Base-by-base conservation (phyloP, 92 coral and sea anemone species). In the Zoanthus sansibaricus region DNA sequence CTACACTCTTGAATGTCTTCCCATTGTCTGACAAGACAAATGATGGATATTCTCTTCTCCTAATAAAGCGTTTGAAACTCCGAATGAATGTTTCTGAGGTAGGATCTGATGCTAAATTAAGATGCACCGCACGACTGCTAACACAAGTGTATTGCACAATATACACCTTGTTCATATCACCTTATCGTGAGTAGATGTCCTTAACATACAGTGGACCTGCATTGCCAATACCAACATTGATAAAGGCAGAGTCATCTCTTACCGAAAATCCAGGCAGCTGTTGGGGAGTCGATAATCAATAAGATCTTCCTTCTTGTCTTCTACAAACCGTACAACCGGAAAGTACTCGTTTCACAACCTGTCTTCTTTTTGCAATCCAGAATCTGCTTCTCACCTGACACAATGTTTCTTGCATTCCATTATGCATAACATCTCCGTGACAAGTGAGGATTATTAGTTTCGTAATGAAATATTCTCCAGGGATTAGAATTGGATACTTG, bases 341-440 rank as follows among this genome's bases (percentile, higher is more conserved):
- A 14, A 86, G 16, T 30, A 78, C 78, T 74, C 84, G 62, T 80
- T 90, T 86, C 31, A 86, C 87, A 1, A 86, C 68, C 69, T 87
- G 88, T 14, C 90, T 72, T 1, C 91, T 91, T 69, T 47, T 49
- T 5, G 75, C 79, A 44, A 90, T 66, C 93, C 93, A 86, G 45
- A 58, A 86, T 72, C 74, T 47, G 25, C 87, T 71, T 86, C 93
- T 68, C 32, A 79, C 44, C 80, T 90, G 87, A 18, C 87, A 37
- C 62, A 83, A 82, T 7, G 91, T 90, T 51, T 86, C 88, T 32
- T 79, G 18, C 4, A 86, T 79, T 56, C 90, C 88, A 42, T 87
- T 87, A 30, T 72, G 93, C 77, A 79, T 78, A 12, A 86, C 82
- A 59, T 58, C 88, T 9, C 68, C 83, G 45, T 25, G 25, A 25